Evolutionary conservation across 2,888 invertebrate species (phyloP).

Genomic region (Chrysomela aeneicollis): DNA sequence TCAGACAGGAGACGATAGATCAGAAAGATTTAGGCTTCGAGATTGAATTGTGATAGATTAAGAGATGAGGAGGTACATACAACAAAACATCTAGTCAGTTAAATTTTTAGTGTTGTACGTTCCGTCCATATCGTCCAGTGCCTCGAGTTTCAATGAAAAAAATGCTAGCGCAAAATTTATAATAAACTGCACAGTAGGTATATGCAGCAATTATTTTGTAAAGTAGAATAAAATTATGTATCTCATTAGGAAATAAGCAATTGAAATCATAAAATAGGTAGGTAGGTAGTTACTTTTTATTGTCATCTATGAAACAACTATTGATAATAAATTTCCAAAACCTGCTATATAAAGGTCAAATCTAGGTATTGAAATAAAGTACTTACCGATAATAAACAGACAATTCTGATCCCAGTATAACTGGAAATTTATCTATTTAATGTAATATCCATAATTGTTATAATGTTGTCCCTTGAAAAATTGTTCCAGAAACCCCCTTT

Average conservation of each 20-base stretch:
- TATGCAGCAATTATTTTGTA: not conserved
- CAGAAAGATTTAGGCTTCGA: not conserved
- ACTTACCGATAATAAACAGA: no score
- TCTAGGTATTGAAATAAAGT: no score
- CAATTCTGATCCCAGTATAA: not conserved
- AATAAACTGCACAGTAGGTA: not conserved
- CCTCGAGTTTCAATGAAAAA: slow-evolving; percentile 3
- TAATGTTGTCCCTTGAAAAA: slow-evolving; percentile 21
- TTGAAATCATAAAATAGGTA: not conserved
- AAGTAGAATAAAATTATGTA: not conserved
- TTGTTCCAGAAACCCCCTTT: slow-evolving; percentile 33
- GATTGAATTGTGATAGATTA: slow-evolving; percentile 3
- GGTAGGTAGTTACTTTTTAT: no score
- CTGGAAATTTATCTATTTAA: not conserved
- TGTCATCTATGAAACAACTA: no score
- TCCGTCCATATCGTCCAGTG: slow-evolving; percentile 29
- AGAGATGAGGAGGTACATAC: slow-evolving; percentile 24
- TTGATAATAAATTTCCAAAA: no score
- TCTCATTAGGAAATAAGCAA: not conserved
- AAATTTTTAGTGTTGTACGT: slow-evolving; percentile 26
- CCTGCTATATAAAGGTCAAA: no score
- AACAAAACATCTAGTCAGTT: slow-evolving; percentile 35
- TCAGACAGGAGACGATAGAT: not conserved
- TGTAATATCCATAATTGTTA: slow-evolving; percentile 4
- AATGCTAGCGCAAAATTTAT: not conserved